Evolutionary conservation across 2,888 invertebrate species (phyloP), one percentile per base, ranked within the genome.

Genomic region (Bombylius major): DNA sequence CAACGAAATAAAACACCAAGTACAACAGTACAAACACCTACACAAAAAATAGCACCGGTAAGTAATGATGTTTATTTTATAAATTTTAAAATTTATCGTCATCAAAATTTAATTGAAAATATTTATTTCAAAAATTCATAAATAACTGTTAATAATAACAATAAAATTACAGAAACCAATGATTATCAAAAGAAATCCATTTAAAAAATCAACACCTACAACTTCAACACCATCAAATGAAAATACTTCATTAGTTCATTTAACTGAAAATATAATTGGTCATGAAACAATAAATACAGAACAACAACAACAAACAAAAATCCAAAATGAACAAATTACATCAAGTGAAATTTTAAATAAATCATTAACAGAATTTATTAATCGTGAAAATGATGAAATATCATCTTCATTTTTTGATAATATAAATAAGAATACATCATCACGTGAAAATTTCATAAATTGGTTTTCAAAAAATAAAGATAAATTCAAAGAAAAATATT

Each of bases 391-490:
- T 36, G 5, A 7, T 36, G 7, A 36, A 36, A 36, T 36, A 36
- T 36, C 8, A 5, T 36, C 34, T 36, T 36, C 8, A 5, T 36
- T 36, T 23, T 1, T 36, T 36, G 8, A 7, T 8, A 36, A 36
- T 36, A 7, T 4, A 36, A 36, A 36, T 36, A 23, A 62, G 62
- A 50, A 51, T 47, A 58, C 71, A 44, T 71, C 72, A 62, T 73
- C 75, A 1, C 59, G 67, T 0, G 70, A 70, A 39, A 75, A 77
- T 5, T 84, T 83, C 64, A 70, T 79, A 32, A 75, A 76, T 42
- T 85, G 84, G 84, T 82, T 79, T 61, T 71, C 76, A 1, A 76
- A 78, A 57, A 80, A 82, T 65, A 82, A 80, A 65, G 62, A 73
- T 5, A 63, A 67, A 12, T 66, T 85, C n/a, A 77, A 81, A 63